Evolutionary conservation across 2,888 invertebrate species (phyloP).

Genomic region (Noctua pronuba): DNA sequence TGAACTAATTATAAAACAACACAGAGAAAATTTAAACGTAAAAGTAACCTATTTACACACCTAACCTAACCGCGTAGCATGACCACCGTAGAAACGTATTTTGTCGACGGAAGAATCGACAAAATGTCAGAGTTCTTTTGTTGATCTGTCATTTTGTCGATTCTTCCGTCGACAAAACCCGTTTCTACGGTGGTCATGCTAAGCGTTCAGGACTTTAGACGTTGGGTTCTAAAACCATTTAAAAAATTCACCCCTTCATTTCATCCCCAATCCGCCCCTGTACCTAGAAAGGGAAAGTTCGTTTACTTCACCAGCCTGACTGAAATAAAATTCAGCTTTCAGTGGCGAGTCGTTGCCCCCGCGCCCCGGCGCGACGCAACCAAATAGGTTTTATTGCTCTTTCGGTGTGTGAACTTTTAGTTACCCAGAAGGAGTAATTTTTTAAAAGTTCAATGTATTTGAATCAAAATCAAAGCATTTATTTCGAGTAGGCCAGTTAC

Average conservation of each 20-base stretch:
- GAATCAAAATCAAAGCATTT: no score
- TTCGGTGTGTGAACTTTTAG: constrained; percentile 59
- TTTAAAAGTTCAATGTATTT: background rate
- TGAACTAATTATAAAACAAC: no score
- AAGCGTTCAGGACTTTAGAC: no score
- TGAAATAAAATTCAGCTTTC: constrained; percentile 81
- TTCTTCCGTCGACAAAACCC: no score
- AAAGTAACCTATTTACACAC: background rate
- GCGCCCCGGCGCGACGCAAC: constrained; percentile 68
- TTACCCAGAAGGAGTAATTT: constrained; percentile 10
- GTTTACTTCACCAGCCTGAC: constrained; percentile 76
- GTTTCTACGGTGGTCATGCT: no score
- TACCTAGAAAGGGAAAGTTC: constrained; percentile 79
- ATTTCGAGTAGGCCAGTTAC: no score
- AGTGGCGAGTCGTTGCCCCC: constrained; percentile 73
- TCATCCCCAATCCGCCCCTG: constrained; percentile 68
- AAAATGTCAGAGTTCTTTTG: no score
- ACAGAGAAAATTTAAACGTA: no score
- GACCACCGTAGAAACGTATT: no score
- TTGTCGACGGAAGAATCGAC: no score
- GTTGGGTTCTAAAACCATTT: background rate
- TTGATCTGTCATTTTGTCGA: no score
- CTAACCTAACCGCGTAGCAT: no score
- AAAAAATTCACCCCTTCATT: constrained; percentile 18
- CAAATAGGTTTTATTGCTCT: constrained; percentile 67